Percentiles rank a stretch among this genome's conserved stretches.
These are phyloP conservation scores for Pygocentrus nattereri DNA, from an alignment of 2,797 vertebrate genomes.

Conservation along the genomic window DNA sequence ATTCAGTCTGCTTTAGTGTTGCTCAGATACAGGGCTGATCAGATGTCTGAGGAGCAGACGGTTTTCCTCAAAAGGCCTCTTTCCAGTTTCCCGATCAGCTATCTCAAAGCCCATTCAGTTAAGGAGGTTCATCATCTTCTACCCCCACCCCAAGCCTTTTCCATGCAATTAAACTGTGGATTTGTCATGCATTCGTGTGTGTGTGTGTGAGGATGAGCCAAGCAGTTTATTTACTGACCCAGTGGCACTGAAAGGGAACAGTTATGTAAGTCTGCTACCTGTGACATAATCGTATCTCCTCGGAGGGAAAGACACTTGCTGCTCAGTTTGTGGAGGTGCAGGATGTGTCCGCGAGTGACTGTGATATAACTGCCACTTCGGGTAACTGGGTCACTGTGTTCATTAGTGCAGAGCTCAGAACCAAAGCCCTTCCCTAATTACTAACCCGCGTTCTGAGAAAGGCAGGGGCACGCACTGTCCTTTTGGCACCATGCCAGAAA, in stretches of 20 bases:
- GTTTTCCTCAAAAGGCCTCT: constrained; percentile 62
- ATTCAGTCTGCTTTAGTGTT: constrained; percentile 59
- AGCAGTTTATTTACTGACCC: constrained; percentile 80
- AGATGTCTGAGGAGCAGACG: constrained; percentile 60
- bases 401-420: constrained; percentile 67
- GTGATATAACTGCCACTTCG: constrained; percentile 76
- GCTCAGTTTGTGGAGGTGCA: constrained; percentile 61
- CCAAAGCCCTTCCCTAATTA: constrained; percentile 67
- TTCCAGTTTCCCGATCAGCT: constrained; percentile 57
- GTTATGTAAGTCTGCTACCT: constrained; percentile 84
- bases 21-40: constrained; percentile 54
- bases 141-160: background rate
- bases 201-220: constrained; percentile 55
- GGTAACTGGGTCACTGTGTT: constrained; percentile 84
- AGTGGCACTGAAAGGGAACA: constrained; percentile 76
- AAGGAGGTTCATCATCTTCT: background rate
- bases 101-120: constrained; percentile 46
- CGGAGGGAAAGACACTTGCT: constrained; percentile 69
- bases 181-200: constrained; percentile 66
- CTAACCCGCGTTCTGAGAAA: constrained; percentile 66
- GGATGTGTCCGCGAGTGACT: constrained; percentile 46
- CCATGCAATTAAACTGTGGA: constrained; percentile 13
- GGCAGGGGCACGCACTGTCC: constrained; percentile 64
- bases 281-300: constrained; percentile 82
- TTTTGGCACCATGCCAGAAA: constrained; percentile 65